Evolutionary conservation across 2,113 vertebrate species (phyloP).

Genomic region (Chaetura pelagica): DNA sequence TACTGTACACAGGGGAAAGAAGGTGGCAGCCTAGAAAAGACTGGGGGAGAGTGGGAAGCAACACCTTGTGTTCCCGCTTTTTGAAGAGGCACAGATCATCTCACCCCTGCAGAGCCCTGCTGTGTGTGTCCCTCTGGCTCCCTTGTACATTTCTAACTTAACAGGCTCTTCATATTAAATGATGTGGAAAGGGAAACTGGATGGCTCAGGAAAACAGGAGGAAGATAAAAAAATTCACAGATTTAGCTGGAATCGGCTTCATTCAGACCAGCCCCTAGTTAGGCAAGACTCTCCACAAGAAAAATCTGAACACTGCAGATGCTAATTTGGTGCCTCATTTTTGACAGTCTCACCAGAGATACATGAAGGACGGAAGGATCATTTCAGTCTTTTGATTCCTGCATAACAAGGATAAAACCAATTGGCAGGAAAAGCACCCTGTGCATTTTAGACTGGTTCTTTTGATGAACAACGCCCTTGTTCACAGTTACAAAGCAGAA

Average conservation of each 20-base stretch:
- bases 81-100: background rate
- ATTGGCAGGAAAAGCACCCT: background rate
- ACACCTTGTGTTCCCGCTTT: background rate
- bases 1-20: constrained; percentile 19
- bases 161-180: background rate
- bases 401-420: background rate
- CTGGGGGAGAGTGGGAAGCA: background rate
- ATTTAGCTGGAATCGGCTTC: background rate
- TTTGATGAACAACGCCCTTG: background rate
- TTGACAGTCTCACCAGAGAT: background rate
- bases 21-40: background rate
- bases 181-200: background rate
- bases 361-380: background rate
- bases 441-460: background rate
- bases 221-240: background rate
- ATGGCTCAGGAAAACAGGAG: background rate
- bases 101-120: background rate
- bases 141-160: background rate
- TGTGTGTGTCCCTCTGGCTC: background rate
- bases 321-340: background rate
- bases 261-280: background rate
- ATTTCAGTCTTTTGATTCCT: background rate
- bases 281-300: background rate
- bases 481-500: background rate
- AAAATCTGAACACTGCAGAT: background rate